These are phyloP conservation scores for Otus sunia DNA, from an alignment of 2,113 vertebrate genomes.

Conservation along the genomic window DNA sequence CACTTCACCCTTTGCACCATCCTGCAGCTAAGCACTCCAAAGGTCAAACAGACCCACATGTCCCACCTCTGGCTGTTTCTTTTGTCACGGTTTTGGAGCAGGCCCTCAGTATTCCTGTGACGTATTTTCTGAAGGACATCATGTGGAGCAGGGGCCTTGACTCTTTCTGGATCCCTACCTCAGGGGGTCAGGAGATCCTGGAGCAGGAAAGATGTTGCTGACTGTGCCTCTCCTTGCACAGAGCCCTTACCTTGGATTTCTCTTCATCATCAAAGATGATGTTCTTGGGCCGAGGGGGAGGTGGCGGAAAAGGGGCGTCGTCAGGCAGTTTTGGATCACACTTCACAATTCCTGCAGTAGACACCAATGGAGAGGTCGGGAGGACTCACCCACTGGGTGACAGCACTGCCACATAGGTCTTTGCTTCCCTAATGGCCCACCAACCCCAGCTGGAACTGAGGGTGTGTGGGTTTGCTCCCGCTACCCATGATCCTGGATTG, in stretches of 20 bases:
- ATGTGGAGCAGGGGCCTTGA: background rate
- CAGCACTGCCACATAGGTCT: background rate
- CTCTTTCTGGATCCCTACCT: background rate
- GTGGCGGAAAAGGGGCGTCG: conserved; percentile 78
- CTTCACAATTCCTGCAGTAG: conserved; percentile 89
- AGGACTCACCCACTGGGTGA: background rate
- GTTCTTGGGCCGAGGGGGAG: conserved; percentile 86
- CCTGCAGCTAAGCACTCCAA: background rate
- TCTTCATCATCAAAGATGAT: conserved; percentile 96
- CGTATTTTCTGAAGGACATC: background rate
- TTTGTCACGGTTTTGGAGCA: background rate
- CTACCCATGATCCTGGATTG: background rate
- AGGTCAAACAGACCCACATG: background rate
- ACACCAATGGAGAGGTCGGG: background rate
- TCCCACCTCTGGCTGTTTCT: background rate
- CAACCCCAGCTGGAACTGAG: background rate
- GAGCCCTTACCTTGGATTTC: conserved; percentile 91
- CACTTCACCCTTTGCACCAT: background rate
- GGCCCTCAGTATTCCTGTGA: background rate
- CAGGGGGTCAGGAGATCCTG: background rate
- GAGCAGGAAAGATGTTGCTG: background rate
- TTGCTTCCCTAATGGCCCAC: background rate
- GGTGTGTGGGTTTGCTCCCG: background rate
- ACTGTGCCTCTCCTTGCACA: background rate
- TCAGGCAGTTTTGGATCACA: conserved; percentile 88